Base-by-base conservation (phyloP, 2,113 vertebrate species). In the Paraplagusia blochii region DNA sequence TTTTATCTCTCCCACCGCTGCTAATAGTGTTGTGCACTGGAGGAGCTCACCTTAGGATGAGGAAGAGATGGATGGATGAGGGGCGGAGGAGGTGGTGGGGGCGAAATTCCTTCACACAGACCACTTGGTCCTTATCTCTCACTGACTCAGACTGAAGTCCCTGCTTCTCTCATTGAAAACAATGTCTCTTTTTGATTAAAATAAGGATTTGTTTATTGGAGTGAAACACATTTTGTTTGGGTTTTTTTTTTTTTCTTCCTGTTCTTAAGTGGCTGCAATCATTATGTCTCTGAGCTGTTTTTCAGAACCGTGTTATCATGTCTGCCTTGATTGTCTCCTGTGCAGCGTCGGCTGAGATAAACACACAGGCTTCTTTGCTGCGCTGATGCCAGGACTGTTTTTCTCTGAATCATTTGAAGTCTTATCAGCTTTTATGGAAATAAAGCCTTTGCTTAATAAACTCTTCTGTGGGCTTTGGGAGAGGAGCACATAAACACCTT, bases 121-220 rank as follows among this genome's bases (percentile, higher is more conserved):
- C 91, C 81, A 81, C 87, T 95, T 95, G 95, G 95, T 95, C 94
- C 93, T 90, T 88, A 92, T 94, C 95, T 94, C 93, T 88, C 81
- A 91, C 93, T 94, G 95, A 85, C 88, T 81, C 55, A 84, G 90
- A 92, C 93, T 84, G 94, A 93, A 95, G 95, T 96, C 95, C 93
- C 93, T 92, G 94, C 93, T 95, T 95, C 93, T 95, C 95, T 94
- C 95, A 95, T 96, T 97, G 94, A 98, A 95, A 96, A 94, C 91
- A 92, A 92, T 92, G 92, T 91, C 92, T 91, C 53, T 81, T 81
- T 67, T 57, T 71, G 47, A 79, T 76, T 85, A 79, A 87, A 85
- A 82, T 75, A 85, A 80, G 65, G 88, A 93, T 90, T 86, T 92
- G 91, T 92, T 92, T 92, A 92, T 92, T 51, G 14, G 52, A 13